Conservation (phyloP, 2,888 invertebrate species). For the Lasioglossum morio region DNA sequence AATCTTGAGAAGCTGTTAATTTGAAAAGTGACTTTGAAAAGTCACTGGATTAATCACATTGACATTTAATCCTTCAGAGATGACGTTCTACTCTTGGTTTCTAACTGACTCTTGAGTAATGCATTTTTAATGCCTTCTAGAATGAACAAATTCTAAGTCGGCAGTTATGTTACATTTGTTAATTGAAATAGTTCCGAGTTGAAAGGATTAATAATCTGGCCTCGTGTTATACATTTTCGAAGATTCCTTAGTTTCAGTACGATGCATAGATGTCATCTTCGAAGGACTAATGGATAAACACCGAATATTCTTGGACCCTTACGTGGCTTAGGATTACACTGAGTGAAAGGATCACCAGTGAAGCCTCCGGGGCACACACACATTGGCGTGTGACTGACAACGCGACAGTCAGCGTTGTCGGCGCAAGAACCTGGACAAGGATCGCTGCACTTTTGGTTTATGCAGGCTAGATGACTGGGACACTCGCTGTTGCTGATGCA, state of each 20-base stretch:
- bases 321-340: conserved; percentile 82
- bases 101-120: too few species aligned
- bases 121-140: too few species aligned
- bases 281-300: neutral
- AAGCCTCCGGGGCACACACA: conserved; percentile 87
- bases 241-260: neutral
- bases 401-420: conserved; percentile 87
- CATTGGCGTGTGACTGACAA: conserved; percentile 85
- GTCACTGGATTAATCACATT: neutral
- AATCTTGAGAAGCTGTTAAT: neutral
- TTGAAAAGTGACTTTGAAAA: too few species aligned
- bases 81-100: too few species aligned
- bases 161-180: too few species aligned
- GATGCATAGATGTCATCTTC: neutral
- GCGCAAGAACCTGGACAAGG: conserved; percentile 90
- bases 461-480: conserved; percentile 89
- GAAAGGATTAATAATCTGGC: too few species aligned
- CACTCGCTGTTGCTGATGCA: conserved; percentile 92
- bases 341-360: conserved; percentile 87
- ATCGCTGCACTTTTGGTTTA: conserved; percentile 89
- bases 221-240: neutral
- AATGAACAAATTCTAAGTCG: too few species aligned
- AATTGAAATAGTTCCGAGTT: too few species aligned
- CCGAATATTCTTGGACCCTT: conserved; percentile 55
- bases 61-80: too few species aligned